Evolutionary conservation across 2,113 vertebrate genomes (phyloP).

Genomic region (Otus sunia): DNA sequence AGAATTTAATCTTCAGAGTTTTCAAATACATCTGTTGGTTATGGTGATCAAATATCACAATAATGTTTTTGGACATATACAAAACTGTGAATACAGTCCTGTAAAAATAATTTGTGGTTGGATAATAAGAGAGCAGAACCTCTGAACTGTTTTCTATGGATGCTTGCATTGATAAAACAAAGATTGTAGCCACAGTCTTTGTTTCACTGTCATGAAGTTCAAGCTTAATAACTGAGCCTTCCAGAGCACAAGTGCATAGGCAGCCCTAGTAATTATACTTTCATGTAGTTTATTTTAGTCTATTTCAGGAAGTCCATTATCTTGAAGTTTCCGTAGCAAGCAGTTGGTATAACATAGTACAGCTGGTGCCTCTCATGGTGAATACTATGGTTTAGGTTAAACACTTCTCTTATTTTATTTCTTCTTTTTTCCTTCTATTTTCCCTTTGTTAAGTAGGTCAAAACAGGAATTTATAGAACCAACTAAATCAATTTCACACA

Average conservation of each 20-base stretch:
- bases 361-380: background rate
- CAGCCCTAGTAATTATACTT: background rate
- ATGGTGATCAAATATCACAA: background rate
- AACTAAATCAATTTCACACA: constrained; percentile 11
- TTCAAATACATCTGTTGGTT: background rate
- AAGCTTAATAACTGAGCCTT: background rate
- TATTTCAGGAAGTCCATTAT: background rate
- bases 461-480: constrained; percentile 4
- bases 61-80: background rate
- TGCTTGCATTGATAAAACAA: background rate
- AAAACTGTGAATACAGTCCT: background rate
- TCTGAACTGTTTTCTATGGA: background rate
- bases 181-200: background rate
- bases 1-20: background rate
- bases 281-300: background rate
- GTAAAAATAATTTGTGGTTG: background rate
- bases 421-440: background rate
- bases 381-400: background rate
- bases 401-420: background rate
- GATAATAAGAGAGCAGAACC: background rate
- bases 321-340: background rate
- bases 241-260: background rate
- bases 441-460: background rate
- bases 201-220: background rate
- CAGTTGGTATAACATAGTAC: background rate